Base-by-base conservation (phyloP, 2,888 invertebrate genomes). In the Trissolcus japonicus region DNA sequence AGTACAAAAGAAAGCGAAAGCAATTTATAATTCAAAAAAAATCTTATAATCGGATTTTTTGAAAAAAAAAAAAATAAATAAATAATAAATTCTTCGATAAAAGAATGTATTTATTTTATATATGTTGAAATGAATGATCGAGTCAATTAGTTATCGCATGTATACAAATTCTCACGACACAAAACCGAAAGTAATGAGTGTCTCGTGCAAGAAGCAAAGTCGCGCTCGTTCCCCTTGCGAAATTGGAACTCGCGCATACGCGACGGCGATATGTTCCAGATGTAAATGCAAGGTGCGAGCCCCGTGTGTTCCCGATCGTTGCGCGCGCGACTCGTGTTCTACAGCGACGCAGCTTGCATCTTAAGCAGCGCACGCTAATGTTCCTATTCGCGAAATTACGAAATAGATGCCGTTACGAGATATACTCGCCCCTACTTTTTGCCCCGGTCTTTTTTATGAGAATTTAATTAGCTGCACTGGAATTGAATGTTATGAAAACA, bases 211-310 rank as follows among this genome's bases (percentile, higher is more conserved):
- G 43, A 59, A 43, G 46, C 67, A 40, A 41, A 62, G 74, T 62
- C 57, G 35, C 35, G 25, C 43, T 48, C 63, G 55, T 63, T 65
- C 74, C 74, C 75, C 71, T 77, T 79, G 75, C 79, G 77, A 79
- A 79, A 79, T 79, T 75, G 65, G 75, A 79, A 74, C 76, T 76
- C 76, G 66, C 65, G 63, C 50, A 59, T 35, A 35, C 35, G 35
- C 68, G 50, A 74, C 71, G 56, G 75, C 76, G 60, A 79, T 72
- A 62, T 61, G 68, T 73, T 79, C 65, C 57, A 68, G 71, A 79
- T 79, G 79, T 76, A 79, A 79, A 79, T 79, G 73, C 73, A 65
- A 78, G 78, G 78, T 74, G 78, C 77, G 73, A 77, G 77, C 17
- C 65, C 57, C 35, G 35, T 35, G 60, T 73, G 72, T 63, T 59